phyloP scores from a whole-genome alignment of 2,797 vertebrate species.

The Buceros bicornis region DNA sequence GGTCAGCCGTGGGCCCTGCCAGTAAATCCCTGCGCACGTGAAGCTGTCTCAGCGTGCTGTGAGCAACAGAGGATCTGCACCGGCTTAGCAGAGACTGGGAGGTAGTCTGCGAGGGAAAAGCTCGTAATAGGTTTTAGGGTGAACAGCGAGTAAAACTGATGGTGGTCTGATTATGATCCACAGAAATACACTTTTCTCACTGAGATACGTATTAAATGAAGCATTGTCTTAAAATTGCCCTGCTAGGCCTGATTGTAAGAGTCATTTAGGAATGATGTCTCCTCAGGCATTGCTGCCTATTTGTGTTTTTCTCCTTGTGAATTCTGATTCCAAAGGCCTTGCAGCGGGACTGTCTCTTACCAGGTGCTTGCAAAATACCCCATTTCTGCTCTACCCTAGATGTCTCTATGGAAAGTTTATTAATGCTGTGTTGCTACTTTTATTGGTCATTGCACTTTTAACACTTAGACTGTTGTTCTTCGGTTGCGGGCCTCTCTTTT shows the following conservation, averaged over 20 bases:
- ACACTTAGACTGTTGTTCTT: background rate
- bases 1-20: background rate
- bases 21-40: fast-evolving
- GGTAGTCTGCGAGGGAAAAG: background rate
- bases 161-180: background rate
- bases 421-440: background rate
- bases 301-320: constrained; percentile 21
- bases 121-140: background rate
- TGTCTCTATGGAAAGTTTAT: background rate
- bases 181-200: background rate
- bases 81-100: background rate
- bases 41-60: background rate
- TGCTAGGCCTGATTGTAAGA: background rate
- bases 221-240: background rate
- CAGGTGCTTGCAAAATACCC: background rate
- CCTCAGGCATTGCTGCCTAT: background rate
- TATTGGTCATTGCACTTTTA: background rate
- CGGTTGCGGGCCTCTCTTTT: background rate
- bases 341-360: background rate
- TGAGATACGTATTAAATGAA: background rate
- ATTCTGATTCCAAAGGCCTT: constrained; percentile 29
- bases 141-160: background rate
- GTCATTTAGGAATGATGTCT: background rate
- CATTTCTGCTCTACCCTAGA: background rate
- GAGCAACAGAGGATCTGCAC: background rate